A percentile compares a stretch with the other conserved stretches of the same genome.
Evolutionary conservation across 1,140 invertebrate genomes (phyloP).

Genomic region (Trigoniulus corallinus): DNA sequence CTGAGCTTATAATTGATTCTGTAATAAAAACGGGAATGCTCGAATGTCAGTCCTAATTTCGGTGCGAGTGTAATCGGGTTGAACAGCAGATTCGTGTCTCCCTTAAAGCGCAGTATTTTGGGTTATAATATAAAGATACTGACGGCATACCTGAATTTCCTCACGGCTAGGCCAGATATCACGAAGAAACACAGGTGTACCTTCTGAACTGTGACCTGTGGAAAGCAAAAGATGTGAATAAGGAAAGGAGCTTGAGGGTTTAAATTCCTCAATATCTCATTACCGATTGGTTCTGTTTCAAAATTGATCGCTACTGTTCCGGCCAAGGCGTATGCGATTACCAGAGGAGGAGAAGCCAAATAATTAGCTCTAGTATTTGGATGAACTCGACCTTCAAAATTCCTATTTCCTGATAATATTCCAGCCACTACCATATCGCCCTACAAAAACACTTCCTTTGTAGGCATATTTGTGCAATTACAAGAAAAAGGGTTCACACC

Average conservation of each 20-base stretch:
- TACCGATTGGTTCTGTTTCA: constrained; percentile 69
- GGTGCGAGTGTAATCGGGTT: no score
- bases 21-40: no score
- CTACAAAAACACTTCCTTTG: constrained; percentile 21
- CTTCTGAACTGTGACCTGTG: constrained; percentile 46
- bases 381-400: constrained; percentile 95
- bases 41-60: no score
- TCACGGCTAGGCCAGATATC: constrained; percentile 92
- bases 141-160: constrained; percentile 46
- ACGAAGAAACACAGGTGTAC: constrained; percentile 56
- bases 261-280: no score
- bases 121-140: no score
- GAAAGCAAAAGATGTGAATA: background rate
- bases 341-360: constrained; percentile 81
- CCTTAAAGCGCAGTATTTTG: no score
- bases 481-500: no score
- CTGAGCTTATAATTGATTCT: no score
- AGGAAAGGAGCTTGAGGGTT: background rate
- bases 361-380: constrained; percentile 93
- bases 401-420: constrained; percentile 88
- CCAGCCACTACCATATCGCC: constrained; percentile 86
- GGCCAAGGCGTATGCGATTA: constrained; percentile 92
- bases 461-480: background rate
- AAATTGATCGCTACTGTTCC: constrained; percentile 91
- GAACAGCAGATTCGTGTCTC: no score